Evolutionary conservation across 2,888 invertebrate species (phyloP).

Genomic region (Lepidochrysops patricia): DNA sequence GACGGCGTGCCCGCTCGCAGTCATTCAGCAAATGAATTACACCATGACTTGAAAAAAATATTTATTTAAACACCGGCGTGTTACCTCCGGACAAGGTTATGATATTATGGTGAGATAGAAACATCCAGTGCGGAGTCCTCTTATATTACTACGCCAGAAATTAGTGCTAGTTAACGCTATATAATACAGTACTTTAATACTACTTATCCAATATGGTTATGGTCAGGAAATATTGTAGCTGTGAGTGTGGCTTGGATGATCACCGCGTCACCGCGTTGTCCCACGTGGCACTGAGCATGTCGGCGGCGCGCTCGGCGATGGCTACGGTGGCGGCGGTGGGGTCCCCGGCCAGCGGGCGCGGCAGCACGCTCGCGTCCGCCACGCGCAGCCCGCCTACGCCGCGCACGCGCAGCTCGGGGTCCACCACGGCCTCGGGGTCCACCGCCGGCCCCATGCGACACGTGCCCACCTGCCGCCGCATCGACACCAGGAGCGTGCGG

Average conservation of each 20-base stretch:
- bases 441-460: constrained; percentile 81
- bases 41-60: neutral
- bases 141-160: neutral
- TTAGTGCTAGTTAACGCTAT: neutral
- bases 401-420: constrained; percentile 76
- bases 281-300: constrained; percentile 66
- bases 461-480: constrained; percentile 78
- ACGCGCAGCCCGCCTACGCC: constrained; percentile 77
- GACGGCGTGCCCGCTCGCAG: neutral
- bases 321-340: constrained; percentile 79
- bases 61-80: neutral
- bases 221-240: too few relatives aligned
- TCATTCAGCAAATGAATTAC: neutral
- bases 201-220: too few relatives aligned
- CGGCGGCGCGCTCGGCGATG: constrained; percentile 84
- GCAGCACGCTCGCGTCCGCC: constrained; percentile 81
- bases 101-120: neutral
- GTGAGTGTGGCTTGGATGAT: too few relatives aligned
- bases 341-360: constrained; percentile 76
- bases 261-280: constrained; percentile 35
- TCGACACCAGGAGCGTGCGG: constrained; percentile 67
- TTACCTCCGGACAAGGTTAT: neutral
- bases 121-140: neutral
- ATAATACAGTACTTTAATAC: neutral
- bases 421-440: constrained; percentile 79